Base-by-base conservation (phyloP, 2,113 vertebrate species). In the Chascanopsetta lugubris region DNA sequence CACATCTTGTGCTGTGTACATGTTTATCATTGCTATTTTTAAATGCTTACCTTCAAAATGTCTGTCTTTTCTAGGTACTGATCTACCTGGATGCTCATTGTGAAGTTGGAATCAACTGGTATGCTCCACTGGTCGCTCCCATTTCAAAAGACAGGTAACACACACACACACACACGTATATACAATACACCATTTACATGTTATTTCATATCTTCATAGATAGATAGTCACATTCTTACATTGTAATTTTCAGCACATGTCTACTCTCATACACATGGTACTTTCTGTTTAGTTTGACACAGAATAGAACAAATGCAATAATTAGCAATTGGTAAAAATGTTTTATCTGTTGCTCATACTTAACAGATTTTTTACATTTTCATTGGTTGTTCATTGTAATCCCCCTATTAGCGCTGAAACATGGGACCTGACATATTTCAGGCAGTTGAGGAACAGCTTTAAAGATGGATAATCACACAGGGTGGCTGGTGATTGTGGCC, bases 31-130 rank as follows among this genome's bases (percentile, higher is more conserved):
- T 27, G 17, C 4, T 15, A 4, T 32, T 32, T 8, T 30, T 30
- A 5, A 30, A 13, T 4, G 26, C 40, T 40, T 25, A 7, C 57
- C 7, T 46, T 9, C 10, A 2, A 49, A 36, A 17, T 38, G 13
- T 38, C 34, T 38, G 10, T 69, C 4, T 80, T 26, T 38, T 72
- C 6, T 86, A 99, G 97, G 97, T 99, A 84, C 90, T 99, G 75
- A 91, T 99, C 87, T 99, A 99, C 87, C 92, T 99, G 65, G 97
- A 99, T 88, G 97, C 97, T 75, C 97, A 99, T 74, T 99, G 97
- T 89, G 97, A 99, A 85, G 97, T 99, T 83, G 94, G 93, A 63
- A 82, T 95, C 83, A 99, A 99, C 90, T 99, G 97, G 97, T 99
- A 99, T 61, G 91, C 95, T 11, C 94, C 97, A 46, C 91, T 99